Evolutionary conservation across 2,888 invertebrate species (phyloP).

Genomic region (Archips xylosteana): DNA sequence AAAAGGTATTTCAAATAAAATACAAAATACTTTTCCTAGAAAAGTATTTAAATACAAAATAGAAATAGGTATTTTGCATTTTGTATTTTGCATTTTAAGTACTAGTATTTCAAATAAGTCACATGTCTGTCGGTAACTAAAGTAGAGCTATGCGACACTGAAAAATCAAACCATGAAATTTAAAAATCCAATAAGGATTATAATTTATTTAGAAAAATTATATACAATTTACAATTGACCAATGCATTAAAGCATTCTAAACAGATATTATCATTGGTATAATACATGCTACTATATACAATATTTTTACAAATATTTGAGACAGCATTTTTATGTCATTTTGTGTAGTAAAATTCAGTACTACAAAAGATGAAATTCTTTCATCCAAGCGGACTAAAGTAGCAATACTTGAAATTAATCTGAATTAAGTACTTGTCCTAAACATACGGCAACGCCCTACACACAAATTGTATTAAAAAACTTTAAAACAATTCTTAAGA

Average conservation of each 20-base stretch:
- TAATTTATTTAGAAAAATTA: slow-evolving; percentile 83
- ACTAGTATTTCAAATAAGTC: too few relatives aligned
- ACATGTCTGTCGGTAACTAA: too few relatives aligned
- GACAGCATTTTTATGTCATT: slow-evolving; percentile 58
- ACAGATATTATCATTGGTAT: slow-evolving; percentile 73
- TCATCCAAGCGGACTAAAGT: slow-evolving; percentile 21
- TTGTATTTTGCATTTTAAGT: too few relatives aligned
- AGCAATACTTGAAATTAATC: slow-evolving; percentile 25
- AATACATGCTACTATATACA: slow-evolving; percentile 74
- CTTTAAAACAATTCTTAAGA: too few relatives aligned
- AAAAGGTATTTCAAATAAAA: too few relatives aligned
- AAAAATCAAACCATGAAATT: slow-evolving; percentile 63
- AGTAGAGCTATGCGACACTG: not conserved
- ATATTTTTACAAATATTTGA: slow-evolving; percentile 60
- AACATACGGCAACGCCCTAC: slow-evolving; percentile 3
- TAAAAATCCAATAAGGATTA: slow-evolving; percentile 82
- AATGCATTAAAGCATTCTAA: slow-evolving; percentile 72
- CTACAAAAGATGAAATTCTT: slow-evolving; percentile 32
- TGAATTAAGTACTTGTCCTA: slow-evolving; percentile 37
- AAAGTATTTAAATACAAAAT: too few relatives aligned
- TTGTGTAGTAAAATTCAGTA: slow-evolving; percentile 48
- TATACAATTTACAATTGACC: slow-evolving; percentile 84
- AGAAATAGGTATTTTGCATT: too few relatives aligned
- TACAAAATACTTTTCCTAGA: too few relatives aligned
- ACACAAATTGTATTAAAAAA: slow-evolving; percentile 7